Percentiles rank a stretch among this genome's conserved stretches.
phyloP scores from a whole-genome alignment of 1,140 invertebrate genomes.

The Brachionus paranguensis region DNA sequence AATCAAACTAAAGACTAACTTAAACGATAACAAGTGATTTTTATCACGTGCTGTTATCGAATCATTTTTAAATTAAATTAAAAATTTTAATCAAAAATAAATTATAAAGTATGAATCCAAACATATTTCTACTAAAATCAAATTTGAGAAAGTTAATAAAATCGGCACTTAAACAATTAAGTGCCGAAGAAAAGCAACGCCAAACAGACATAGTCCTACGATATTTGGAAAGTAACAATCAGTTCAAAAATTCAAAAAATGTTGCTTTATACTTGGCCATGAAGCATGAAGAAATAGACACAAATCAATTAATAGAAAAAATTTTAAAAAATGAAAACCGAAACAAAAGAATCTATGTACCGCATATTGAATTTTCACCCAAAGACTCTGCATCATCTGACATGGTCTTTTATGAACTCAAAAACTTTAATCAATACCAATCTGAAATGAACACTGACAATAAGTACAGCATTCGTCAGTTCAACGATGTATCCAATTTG shows the following conservation, averaged over 20 bases:
- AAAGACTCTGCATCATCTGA: background rate
- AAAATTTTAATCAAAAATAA: background rate
- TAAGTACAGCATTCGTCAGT: conserved; percentile 23
- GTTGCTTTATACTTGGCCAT: conserved; percentile 31
- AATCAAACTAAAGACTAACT: background rate
- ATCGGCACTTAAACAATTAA: background rate
- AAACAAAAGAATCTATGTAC: conserved; percentile 18
- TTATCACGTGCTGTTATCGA: background rate
- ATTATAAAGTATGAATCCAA: conserved; percentile 1
- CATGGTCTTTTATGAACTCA: conserved; percentile 36
- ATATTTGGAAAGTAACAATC: background rate
- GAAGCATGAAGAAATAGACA: conserved; percentile 39
- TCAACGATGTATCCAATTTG: background rate
- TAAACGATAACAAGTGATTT: background rate
- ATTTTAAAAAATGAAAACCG: background rate
- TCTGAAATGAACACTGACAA: conserved; percentile 27
- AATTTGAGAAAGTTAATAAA: conserved; percentile 20
- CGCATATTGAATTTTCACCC: background rate
- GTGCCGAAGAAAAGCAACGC: background rate
- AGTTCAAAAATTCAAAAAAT: conserved; percentile 18
- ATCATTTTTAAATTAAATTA: background rate
- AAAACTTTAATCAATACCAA: conserved; percentile 5
- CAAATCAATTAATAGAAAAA: conserved; percentile 5
- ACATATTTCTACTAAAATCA: background rate
- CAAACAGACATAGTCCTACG: conserved; percentile 3